Percentiles rank a stretch among this genome's conserved stretches.
These are phyloP conservation scores for Ctenosaura bakeri DNA, from an alignment of 2,797 vertebrate species.

Conservation along the genomic window DNA sequence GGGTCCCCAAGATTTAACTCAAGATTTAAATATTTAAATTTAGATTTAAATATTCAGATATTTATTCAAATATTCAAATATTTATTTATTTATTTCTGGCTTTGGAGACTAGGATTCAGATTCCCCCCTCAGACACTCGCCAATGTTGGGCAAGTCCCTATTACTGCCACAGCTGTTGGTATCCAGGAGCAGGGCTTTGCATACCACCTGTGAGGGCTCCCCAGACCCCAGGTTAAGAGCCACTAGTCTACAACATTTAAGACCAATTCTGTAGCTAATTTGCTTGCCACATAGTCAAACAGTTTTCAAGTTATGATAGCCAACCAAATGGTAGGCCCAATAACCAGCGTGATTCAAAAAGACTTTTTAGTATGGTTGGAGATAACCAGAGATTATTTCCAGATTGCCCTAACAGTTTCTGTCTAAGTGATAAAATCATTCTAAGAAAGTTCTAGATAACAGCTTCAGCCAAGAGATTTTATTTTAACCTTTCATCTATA, in stretches of 20 bases:
- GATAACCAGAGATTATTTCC: neutral
- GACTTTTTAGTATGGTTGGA: neutral
- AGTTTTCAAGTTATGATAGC: neutral
- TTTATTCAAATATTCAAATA: no score
- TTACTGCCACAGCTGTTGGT: no score
- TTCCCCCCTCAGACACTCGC: no score
- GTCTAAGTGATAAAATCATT: neutral
- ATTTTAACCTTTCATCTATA: fast-evolving
- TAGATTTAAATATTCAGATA: no score
- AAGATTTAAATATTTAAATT: no score
- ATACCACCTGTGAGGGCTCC: no score
- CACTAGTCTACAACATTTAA: neutral
- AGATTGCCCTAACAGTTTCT: slow-evolving; percentile 41
- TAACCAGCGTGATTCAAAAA: neutral
- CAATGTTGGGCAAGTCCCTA: no score
- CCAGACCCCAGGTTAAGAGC: no score
- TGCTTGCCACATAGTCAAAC: neutral
- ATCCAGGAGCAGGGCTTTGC: no score
- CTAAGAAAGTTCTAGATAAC: neutral
- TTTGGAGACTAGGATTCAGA: no score
- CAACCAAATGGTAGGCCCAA: neutral
- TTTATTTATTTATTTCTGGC: no score
- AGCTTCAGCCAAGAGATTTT: slow-evolving; percentile 22
- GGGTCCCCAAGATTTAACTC: no score
- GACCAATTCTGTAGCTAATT: neutral